Conservation (phyloP, 2,797 vertebrate genomes). For the Myiotriccus ornatus region DNA sequence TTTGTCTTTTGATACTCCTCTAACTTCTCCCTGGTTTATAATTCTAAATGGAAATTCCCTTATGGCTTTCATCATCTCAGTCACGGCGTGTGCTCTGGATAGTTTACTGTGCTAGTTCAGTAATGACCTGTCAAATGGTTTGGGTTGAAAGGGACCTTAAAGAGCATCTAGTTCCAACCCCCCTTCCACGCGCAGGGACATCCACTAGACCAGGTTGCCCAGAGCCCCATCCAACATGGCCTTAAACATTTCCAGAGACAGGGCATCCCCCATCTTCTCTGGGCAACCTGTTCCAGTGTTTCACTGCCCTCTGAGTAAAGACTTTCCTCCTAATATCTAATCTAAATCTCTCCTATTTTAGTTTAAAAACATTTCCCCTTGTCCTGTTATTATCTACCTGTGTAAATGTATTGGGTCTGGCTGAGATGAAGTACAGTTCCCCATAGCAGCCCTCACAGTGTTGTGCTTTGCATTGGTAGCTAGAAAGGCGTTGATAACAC, state of each 20-base stretch:
- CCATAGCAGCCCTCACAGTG: neutral
- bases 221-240: neutral
- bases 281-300: neutral
- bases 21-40: neutral
- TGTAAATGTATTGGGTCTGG: neutral
- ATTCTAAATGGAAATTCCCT: neutral
- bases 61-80: neutral
- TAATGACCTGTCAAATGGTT: neutral
- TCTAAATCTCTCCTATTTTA: neutral
- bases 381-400: neutral
- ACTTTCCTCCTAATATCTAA: neutral
- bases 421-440: neutral
- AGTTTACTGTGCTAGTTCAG: neutral
- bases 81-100: neutral
- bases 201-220: neutral
- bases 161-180: accelerated
- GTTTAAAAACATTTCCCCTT: neutral
- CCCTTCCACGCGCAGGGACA: neutral
- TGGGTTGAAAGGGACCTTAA: neutral
- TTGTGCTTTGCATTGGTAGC: neutral
- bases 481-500: neutral
- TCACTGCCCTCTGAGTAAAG: neutral
- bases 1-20: neutral
- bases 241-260: neutral
- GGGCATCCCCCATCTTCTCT: neutral